phyloP scores from a whole-genome alignment of 2,888 invertebrate species.

The Parnassius glacialis region DNA sequence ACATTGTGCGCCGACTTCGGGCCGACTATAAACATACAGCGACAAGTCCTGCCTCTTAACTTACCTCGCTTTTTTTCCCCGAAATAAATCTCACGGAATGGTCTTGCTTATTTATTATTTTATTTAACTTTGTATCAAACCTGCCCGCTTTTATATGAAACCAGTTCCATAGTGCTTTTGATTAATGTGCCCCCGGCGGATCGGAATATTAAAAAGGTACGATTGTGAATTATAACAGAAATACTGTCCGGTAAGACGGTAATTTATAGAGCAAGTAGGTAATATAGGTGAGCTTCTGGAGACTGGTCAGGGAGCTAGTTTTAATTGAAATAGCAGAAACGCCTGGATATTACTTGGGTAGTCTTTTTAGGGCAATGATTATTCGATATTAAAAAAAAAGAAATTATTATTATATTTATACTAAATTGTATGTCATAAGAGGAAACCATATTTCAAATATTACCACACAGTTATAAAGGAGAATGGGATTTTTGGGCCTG shows the following conservation, averaged over 20 bases:
- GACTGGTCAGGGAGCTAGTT: conserved; percentile 26
- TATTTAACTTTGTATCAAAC: conserved; percentile 65
- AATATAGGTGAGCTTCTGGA: conserved; percentile 31
- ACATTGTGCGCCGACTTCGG: conserved; percentile 65
- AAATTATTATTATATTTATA: too few species aligned
- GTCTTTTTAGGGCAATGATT: too few species aligned
- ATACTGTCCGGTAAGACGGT: conserved; percentile 68
- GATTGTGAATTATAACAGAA: conserved; percentile 69
- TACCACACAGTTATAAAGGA: too few species aligned
- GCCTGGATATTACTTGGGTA: background rate
- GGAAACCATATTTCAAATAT: too few species aligned
- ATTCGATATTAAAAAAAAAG: too few species aligned
- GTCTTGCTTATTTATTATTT: conserved; percentile 77
- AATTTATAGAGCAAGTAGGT: conserved; percentile 60
- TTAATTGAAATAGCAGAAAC: conserved; percentile 11
- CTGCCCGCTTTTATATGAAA: conserved; percentile 70
- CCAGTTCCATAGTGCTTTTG: conserved; percentile 68
- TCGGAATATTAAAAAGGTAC: conserved; percentile 64
- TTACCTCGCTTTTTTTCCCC: conserved; percentile 68
- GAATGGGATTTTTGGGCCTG: too few species aligned
- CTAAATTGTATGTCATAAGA: too few species aligned
- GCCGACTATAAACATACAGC: conserved; percentile 67
- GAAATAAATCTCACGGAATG: conserved; percentile 78
- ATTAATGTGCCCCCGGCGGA: conserved; percentile 67
- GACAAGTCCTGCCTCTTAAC: conserved; percentile 72